Evolutionary conservation across 2,113 vertebrate species (phyloP).

Genomic region (Oostethus manadensis): DNA sequence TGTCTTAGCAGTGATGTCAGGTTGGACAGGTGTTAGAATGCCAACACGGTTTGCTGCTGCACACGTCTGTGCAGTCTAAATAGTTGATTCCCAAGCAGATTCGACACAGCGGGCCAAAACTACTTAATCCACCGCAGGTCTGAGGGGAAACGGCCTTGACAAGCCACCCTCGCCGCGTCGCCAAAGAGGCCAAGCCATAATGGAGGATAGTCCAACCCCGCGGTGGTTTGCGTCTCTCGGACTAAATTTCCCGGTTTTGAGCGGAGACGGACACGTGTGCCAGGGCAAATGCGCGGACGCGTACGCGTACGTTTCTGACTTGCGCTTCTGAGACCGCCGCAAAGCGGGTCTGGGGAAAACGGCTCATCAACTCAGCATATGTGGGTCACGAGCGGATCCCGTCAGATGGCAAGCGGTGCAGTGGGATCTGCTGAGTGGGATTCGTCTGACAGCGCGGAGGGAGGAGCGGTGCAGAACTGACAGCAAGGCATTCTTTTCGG

Average conservation of each 20-base stretch:
- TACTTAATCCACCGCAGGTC: slow-evolving; percentile 26
- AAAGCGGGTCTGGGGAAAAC: not conserved
- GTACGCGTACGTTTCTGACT: not conserved
- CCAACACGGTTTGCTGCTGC: slow-evolving; percentile 23
- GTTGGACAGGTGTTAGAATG: slow-evolving; percentile 61
- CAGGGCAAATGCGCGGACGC: not conserved
- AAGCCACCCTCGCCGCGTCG: slow-evolving; percentile 9
- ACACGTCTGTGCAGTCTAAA: not conserved
- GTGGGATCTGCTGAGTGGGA: not conserved
- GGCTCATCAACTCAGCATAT: slow-evolving; percentile 2
- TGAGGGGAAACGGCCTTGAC: slow-evolving; percentile 15
- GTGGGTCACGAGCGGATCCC: slow-evolving; percentile 7
- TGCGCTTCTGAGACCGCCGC: not conserved
- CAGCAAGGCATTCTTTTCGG: no score
- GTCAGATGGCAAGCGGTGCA: not conserved
- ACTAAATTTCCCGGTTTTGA: slow-evolving; percentile 24
- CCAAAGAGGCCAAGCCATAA: slow-evolving; percentile 31
- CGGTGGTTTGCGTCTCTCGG: slow-evolving; percentile 19
- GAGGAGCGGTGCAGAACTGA: not conserved
- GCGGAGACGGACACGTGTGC: slow-evolving; percentile 11
- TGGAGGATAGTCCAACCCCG: slow-evolving; percentile 14
- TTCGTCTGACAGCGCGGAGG: not conserved
- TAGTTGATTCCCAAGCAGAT: slow-evolving; percentile 25
- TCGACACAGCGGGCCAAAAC: slow-evolving; percentile 25
- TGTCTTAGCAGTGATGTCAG: slow-evolving; percentile 47